These are phyloP conservation scores for Acronicta leporina DNA, from an alignment of 2,888 invertebrate species.

Conservation along the genomic window DNA sequence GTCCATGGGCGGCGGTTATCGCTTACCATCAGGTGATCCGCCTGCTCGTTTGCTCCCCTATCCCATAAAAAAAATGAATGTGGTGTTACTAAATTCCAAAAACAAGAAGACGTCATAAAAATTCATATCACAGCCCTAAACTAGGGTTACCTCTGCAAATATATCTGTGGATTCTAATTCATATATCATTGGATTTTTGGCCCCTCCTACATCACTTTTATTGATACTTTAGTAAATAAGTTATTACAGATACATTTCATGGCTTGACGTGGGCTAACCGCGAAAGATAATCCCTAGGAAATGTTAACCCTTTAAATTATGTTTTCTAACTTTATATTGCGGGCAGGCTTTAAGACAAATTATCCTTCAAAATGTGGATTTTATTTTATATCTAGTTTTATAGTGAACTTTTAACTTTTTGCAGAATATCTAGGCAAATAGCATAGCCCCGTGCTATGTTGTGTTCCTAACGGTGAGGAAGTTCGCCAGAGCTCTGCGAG, in stretches of 20 bases:
- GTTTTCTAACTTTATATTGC: slow-evolving; percentile 16
- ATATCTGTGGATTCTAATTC: slow-evolving; percentile 36
- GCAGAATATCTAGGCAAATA: too few relatives aligned
- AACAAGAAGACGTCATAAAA: not conserved
- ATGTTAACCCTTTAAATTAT: slow-evolving; percentile 40
- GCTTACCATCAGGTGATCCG: too few relatives aligned
- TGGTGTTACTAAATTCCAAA: not conserved
- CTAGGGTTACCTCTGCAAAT: slow-evolving; percentile 2
- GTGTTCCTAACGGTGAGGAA: too few relatives aligned
- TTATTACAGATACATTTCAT: slow-evolving; percentile 54
- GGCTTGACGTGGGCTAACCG: slow-evolving; percentile 28
- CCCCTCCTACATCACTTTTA: slow-evolving; percentile 52
- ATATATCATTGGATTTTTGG: slow-evolving; percentile 26
- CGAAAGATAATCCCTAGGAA: slow-evolving; percentile 24
- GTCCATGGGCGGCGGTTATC: too few relatives aligned
- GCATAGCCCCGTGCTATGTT: too few relatives aligned
- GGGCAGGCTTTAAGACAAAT: too few relatives aligned
- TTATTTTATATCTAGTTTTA: too few relatives aligned
- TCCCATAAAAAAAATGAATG: too few relatives aligned
- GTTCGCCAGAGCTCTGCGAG: too few relatives aligned
- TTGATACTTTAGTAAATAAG: slow-evolving; percentile 55
- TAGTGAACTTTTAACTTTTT: too few relatives aligned
- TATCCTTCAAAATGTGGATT: too few relatives aligned
- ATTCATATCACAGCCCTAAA: slow-evolving; percentile 4
- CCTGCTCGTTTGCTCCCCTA: too few relatives aligned